These are phyloP conservation scores for Myopa tessellatipennis DNA, from an alignment of 2,888 invertebrate genomes.

Conservation along the genomic window DNA sequence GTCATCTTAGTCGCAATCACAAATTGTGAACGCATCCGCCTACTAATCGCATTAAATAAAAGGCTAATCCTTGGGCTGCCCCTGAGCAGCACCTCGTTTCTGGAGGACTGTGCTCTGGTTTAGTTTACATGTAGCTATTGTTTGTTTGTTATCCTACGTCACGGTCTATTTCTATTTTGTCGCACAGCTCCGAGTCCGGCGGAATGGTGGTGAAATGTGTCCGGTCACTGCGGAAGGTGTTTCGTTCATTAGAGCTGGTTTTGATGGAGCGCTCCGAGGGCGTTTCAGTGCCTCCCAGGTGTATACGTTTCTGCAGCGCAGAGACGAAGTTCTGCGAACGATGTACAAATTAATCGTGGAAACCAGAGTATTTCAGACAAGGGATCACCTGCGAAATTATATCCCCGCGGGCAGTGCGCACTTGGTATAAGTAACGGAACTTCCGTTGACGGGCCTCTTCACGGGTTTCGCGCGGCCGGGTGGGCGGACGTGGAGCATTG, in stretches of 20 bases:
- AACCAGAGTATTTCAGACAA: neutral
- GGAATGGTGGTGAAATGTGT: constrained; percentile 82
- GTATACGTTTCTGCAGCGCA: constrained; percentile 80
- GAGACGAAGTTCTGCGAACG: constrained; percentile 81
- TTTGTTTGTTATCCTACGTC: constrained; percentile 68
- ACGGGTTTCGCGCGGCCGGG: constrained; percentile 78
- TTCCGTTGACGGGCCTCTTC: constrained; percentile 86
- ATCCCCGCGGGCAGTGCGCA: constrained; percentile 88
- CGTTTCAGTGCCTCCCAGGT: constrained; percentile 71
- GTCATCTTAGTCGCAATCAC: no score
- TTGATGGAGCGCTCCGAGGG: constrained; percentile 70
- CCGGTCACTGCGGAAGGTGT: constrained; percentile 80
- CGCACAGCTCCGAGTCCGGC: constrained; percentile 73
- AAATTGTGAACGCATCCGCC: no score
- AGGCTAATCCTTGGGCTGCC: no score
- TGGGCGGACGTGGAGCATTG: constrained; percentile 50
- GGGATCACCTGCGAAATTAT: constrained; percentile 83
- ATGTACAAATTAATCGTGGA: neutral
- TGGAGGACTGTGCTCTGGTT: neutral
- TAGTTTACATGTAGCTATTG: constrained; percentile 63
- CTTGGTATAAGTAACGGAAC: constrained; percentile 89
- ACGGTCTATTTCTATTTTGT: constrained; percentile 68
- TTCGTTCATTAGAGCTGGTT: constrained; percentile 76
- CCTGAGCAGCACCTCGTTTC: no score
- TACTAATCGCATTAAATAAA: no score